Percentiles rank a stretch among this genome's conserved stretches.
Conservation (phyloP, 2,797 vertebrate genomes). For the Borostomias antarcticus region DNA sequence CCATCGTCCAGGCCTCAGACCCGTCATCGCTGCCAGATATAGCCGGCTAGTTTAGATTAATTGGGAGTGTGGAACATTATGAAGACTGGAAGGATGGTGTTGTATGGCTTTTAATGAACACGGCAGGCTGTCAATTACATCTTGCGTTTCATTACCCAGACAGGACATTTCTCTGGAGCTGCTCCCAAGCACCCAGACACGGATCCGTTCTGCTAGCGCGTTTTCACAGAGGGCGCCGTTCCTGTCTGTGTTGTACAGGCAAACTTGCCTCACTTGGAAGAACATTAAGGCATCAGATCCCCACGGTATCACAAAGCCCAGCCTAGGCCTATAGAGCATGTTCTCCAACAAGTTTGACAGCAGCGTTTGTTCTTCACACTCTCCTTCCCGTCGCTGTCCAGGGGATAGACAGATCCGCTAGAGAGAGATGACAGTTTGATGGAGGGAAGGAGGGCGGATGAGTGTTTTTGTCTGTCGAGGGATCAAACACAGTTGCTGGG, state of each 20-base stretch:
- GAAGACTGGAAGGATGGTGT: slow-evolving; percentile 27
- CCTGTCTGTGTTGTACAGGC: neutral
- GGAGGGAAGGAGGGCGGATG: neutral
- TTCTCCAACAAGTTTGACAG: no score
- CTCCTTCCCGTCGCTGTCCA: neutral
- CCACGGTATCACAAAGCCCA: neutral
- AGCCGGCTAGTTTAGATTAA: slow-evolving; percentile 14
- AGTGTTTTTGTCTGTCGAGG: neutral
- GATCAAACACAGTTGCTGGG: no score
- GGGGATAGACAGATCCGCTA: no score
- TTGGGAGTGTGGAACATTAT: slow-evolving; percentile 17
- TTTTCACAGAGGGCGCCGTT: slow-evolving; percentile 34
- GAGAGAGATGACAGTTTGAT: neutral
- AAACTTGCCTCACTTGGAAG: neutral
- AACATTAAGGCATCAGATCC: neutral
- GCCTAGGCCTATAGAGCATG: no score
- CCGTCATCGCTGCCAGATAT: slow-evolving; percentile 19
- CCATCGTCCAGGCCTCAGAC: slow-evolving; percentile 13
- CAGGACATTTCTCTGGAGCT: slow-evolving; percentile 31
- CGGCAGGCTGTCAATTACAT: slow-evolving; percentile 37
- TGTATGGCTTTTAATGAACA: slow-evolving; percentile 30
- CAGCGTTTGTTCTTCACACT: neutral
- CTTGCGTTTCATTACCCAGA: slow-evolving; percentile 33
- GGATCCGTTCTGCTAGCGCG: slow-evolving; percentile 40
- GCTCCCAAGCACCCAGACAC: slow-evolving; percentile 28